Base-by-base conservation (phyloP, 2,888 invertebrate species). In the Mongoloraphidia duomilia region DNA sequence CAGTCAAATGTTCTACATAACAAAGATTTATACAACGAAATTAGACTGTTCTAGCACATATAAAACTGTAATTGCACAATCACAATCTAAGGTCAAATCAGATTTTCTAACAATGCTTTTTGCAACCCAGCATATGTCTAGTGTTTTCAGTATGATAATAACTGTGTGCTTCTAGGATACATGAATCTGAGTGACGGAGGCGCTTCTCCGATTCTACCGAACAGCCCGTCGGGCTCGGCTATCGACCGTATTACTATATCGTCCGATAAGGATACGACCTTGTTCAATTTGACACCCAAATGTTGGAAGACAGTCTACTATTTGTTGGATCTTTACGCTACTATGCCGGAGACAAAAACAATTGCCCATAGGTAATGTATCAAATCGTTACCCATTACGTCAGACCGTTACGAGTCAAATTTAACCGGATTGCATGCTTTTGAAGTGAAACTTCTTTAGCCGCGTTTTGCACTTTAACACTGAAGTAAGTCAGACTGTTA, bases 301-400 rank as follows among this genome's bases (percentile, higher is more conserved):
- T 95, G 95, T 63, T 96, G 95, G 95, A 84, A 89, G 62, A 95
- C 92, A 0, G 84, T 96, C 56, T 93, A 92, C 65, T 84, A 91
- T 65, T 74, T 96, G 52, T 70, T 96, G 49, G 92, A 95, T 61
- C 68, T 95, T 46, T 96, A 96, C 64, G 92, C 93, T 8, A 90
- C 88, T 44, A 88, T 91, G 80, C 93, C 95, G 0, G 94, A 94
- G 63, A 89, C 92, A 0, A 94, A 94, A 68, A 94, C 92, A 1
- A 85, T 94, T 41, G 80, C 83, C 34, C 86, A 87, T 65, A 74
- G 83, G 74, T 75, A 54, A 44, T 40, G 38, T 38, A 49, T 26
- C 26, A 26, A 6, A 26, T 26, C 6, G 6, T 26, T 26, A 26
- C 17, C 17, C 17, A 4, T 26, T 26, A 26, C 6, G 17, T 3